Evolutionary conservation across 2,797 vertebrate species (phyloP).

Genomic region (Coilia nasus): DNA sequence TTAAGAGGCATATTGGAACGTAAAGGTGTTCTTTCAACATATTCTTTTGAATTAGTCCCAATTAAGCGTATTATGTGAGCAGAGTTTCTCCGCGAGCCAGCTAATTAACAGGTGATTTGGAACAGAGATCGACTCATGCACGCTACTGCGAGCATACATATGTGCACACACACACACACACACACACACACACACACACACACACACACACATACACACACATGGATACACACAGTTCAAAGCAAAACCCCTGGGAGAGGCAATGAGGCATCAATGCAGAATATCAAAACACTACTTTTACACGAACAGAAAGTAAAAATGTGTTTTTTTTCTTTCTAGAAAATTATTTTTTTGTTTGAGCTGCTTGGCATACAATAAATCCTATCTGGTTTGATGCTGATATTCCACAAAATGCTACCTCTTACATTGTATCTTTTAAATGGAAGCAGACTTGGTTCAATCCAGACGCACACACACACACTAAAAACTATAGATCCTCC

Average conservation of each 20-base stretch:
- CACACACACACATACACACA: background rate
- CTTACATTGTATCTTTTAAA: constrained; percentile 2
- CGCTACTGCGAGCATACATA: background rate
- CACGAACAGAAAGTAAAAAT: background rate
- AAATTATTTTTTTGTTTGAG: background rate
- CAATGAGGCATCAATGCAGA: constrained; percentile 12
- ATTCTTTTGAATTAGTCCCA: constrained; percentile 29
- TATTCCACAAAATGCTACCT: constrained; percentile 6
- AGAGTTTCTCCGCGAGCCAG: constrained; percentile 19
- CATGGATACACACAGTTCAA: background rate
- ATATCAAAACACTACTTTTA: constrained; percentile 21
- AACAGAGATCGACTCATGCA: constrained; percentile 23
- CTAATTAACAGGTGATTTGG: constrained; percentile 40
- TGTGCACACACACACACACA: background rate
- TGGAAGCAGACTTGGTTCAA: background rate
- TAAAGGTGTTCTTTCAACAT: constrained; percentile 33
- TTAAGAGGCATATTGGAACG: constrained; percentile 35
- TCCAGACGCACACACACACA: background rate
- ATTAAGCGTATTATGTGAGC: constrained; percentile 30
- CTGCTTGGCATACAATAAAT: background rate
- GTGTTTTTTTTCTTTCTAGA: background rate
- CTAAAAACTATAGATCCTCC: background rate
- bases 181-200: constrained; percentile 17
- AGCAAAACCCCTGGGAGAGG: constrained; percentile 7
- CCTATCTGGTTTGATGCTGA: background rate